phyloP scores from a whole-genome alignment of 2,797 vertebrate genomes.

The Gallirallus australis region DNA sequence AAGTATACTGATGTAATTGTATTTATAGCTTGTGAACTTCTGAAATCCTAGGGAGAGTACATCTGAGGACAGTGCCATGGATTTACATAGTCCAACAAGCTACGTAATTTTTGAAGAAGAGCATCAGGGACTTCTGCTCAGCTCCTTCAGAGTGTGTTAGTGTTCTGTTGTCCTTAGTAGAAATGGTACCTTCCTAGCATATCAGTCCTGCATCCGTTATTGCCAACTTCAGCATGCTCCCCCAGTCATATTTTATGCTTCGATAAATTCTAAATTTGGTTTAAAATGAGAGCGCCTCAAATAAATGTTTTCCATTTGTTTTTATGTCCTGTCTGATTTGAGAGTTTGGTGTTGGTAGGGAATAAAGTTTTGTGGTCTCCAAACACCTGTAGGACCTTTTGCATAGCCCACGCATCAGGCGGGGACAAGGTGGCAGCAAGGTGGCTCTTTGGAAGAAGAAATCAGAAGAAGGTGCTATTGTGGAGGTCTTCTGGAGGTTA shows the following conservation, averaged over 20 bases:
- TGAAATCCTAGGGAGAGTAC: neutral
- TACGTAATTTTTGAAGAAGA: neutral
- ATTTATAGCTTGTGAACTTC: conserved; percentile 14
- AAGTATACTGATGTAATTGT: neutral
- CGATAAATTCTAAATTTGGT: neutral
- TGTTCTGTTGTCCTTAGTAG: neutral
- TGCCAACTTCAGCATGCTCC: neutral
- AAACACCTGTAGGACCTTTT: neutral
- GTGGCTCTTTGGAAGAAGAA: neutral
- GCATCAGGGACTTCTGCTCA: neutral
- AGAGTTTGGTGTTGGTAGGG: neutral
- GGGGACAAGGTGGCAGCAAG: neutral
- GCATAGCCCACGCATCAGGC: neutral
- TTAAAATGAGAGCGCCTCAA: neutral
- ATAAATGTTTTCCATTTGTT: neutral
- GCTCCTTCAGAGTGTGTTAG: neutral
- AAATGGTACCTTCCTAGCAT: neutral
- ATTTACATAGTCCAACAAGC: neutral
- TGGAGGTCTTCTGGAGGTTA: neutral
- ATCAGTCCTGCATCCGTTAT: neutral
- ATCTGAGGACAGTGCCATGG: conserved; percentile 5
- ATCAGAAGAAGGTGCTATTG: neutral
- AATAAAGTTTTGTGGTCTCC: neutral
- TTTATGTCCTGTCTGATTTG: neutral
- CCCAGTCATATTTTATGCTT: neutral